Evolutionary conservation across 2,888 invertebrate genomes (phyloP).

Genomic region (Phalangium opilio): DNA sequence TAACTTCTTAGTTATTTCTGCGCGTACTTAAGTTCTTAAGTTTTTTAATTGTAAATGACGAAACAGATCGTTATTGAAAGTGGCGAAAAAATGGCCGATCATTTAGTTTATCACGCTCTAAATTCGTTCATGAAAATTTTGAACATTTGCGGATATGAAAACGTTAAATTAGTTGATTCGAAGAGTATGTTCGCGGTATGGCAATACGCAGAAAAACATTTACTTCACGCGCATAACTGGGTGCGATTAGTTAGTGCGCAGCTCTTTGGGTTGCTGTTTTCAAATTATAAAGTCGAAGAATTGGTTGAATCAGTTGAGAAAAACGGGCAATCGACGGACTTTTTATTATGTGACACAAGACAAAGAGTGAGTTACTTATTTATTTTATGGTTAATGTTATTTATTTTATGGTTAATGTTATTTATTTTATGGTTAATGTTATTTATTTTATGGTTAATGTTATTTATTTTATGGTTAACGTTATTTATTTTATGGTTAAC

Average conservation of each 20-base stretch:
- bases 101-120: slow-evolving; percentile 27
- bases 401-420: too few relatives aligned
- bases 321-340: slow-evolving; percentile 9
- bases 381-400: too few relatives aligned
- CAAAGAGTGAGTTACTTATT: slow-evolving; percentile 16
- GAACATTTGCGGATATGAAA: slow-evolving; percentile 21
- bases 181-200: too few relatives aligned
- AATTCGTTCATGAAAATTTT: slow-evolving; percentile 28
- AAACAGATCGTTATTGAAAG: too few relatives aligned
- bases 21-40: too few relatives aligned
- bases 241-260: slow-evolving; percentile 62
- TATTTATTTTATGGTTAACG: too few relatives aligned
- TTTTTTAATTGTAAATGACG: too few relatives aligned
- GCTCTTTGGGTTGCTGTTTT: slow-evolving; percentile 54
- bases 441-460: too few relatives aligned
- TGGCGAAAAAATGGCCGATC: slow-evolving; percentile 25
- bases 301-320: slow-evolving; percentile 32
- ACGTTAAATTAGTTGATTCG: too few relatives aligned
- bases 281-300: slow-evolving; percentile 44
- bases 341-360: slow-evolving; percentile 17
- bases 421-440: too few relatives aligned
- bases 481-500: too few relatives aligned
- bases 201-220: slow-evolving; percentile 27
- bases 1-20: too few relatives aligned
- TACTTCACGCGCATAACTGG: slow-evolving; percentile 73